Conservation (phyloP, 2,797 vertebrate species). For the Pseudocheirus occidentalis region DNA sequence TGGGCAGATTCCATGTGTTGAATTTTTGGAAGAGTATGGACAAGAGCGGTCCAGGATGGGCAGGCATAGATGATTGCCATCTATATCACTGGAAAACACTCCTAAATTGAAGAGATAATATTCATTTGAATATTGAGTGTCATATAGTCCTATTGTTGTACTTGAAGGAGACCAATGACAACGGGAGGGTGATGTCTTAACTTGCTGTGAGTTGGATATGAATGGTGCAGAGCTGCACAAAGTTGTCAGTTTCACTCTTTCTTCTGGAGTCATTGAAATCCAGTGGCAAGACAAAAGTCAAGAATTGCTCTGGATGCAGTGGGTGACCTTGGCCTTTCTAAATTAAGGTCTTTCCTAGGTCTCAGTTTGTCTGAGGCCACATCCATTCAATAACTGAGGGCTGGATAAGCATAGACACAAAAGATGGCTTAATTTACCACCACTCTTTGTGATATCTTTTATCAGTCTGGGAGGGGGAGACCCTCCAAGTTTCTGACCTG, state of each 20-base stretch:
- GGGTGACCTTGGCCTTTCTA: neutral
- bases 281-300: neutral
- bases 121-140: neutral
- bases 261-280: neutral
- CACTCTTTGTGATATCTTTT: no score
- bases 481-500: neutral
- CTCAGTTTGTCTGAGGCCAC: neutral
- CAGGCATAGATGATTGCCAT: neutral
- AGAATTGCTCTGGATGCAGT: neutral
- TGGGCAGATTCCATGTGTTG: neutral
- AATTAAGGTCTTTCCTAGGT: neutral
- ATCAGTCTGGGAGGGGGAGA: neutral
- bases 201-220: neutral
- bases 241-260: neutral
- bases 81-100: neutral
- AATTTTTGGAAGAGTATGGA: neutral
- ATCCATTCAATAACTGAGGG: neutral
- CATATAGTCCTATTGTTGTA: neutral
- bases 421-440: neutral
- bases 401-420: neutral
- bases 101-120: neutral
- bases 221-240: neutral
- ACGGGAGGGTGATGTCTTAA: neutral
- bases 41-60: neutral
- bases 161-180: neutral